phyloP scores from a whole-genome alignment of 2,113 vertebrate genomes.

The Leptobrachium ailaonicum region DNA sequence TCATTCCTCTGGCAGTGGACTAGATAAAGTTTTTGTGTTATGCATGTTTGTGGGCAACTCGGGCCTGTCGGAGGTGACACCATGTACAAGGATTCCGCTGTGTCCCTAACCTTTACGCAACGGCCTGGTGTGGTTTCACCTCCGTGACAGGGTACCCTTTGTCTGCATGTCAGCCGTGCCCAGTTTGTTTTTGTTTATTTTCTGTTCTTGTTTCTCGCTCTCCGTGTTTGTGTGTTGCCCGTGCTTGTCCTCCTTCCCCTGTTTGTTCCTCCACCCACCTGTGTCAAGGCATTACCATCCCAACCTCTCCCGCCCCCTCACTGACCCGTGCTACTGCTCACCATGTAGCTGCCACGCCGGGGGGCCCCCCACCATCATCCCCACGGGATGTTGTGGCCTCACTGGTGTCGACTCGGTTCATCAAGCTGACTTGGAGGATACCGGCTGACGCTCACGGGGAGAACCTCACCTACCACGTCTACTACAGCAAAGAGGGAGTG shows the following conservation, averaged over 20 bases:
- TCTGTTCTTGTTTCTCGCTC: constrained; percentile 83
- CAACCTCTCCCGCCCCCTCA: constrained; percentile 93
- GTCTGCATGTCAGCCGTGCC: constrained; percentile 79
- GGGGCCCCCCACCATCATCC: constrained; percentile 87
- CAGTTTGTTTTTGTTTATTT: constrained; percentile 86
- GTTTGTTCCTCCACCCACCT: constrained; percentile 75
- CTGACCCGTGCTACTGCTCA: constrained; percentile 99
- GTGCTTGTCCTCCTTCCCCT: constrained; percentile 75
- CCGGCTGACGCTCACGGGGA: constrained; percentile 91
- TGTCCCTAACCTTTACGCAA: too few relatives aligned
- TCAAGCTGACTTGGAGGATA: constrained; percentile 93
- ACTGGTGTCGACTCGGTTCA: constrained; percentile 96
- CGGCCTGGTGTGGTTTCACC: background rate
- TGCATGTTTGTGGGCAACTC: constrained; percentile 37
- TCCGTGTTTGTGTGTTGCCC: constrained; percentile 78
- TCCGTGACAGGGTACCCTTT: constrained; percentile 41
- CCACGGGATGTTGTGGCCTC: constrained; percentile 95
- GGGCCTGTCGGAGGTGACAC: constrained; percentile 15
- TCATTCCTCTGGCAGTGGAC: background rate
- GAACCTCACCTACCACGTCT: constrained; percentile 92
- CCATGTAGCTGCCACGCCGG: constrained; percentile 94
- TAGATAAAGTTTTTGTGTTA: constrained; percentile 7
- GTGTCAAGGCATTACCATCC: constrained; percentile 93
- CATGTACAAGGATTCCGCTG: background rate
- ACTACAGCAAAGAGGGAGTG: constrained; percentile 88